Evolutionary conservation across 2,888 invertebrate species (phyloP).

Genomic region (Dendrolimus pini): DNA sequence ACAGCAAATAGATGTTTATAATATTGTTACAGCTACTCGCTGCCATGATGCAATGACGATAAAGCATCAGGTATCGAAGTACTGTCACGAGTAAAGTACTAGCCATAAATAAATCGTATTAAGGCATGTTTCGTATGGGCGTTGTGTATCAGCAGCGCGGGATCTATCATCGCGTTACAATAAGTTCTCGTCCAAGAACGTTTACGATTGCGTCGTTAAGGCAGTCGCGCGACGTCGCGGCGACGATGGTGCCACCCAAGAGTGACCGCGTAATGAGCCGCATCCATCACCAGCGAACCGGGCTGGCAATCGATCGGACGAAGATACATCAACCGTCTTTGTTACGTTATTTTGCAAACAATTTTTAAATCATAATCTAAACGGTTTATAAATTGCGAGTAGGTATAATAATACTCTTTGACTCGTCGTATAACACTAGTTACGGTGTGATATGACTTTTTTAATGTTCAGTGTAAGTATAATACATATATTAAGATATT

Average conservation of each 20-base stretch:
- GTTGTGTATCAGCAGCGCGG: conserved; percentile 43
- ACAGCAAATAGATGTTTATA: too few relatives aligned
- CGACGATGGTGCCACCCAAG: conserved; percentile 46
- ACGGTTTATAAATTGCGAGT: background rate
- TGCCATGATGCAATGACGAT: conserved; percentile 22
- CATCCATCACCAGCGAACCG: conserved; percentile 47
- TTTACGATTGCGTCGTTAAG: conserved; percentile 56
- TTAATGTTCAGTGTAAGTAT: too few relatives aligned
- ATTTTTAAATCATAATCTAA: background rate
- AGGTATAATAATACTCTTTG: too few relatives aligned
- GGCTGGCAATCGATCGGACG: conserved; percentile 46
- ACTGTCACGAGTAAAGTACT: conserved; percentile 45
- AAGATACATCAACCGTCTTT: background rate
- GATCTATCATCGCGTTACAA: conserved; percentile 56
- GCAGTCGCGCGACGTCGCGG: conserved; percentile 27
- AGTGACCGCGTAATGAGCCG: conserved; percentile 50
- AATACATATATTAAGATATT: too few relatives aligned
- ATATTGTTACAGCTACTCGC: too few relatives aligned
- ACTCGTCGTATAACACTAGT: too few relatives aligned
- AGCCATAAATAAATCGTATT: conserved; percentile 67
- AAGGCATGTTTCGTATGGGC: conserved; percentile 53
- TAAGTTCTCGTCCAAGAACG: conserved; percentile 50
- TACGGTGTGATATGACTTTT: too few relatives aligned
- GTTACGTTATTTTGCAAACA: conserved; percentile 23
- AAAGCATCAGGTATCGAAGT: conserved; percentile 42